Base-by-base conservation (phyloP, 1,140 invertebrate genomes). In the Batillaria attramentaria region DNA sequence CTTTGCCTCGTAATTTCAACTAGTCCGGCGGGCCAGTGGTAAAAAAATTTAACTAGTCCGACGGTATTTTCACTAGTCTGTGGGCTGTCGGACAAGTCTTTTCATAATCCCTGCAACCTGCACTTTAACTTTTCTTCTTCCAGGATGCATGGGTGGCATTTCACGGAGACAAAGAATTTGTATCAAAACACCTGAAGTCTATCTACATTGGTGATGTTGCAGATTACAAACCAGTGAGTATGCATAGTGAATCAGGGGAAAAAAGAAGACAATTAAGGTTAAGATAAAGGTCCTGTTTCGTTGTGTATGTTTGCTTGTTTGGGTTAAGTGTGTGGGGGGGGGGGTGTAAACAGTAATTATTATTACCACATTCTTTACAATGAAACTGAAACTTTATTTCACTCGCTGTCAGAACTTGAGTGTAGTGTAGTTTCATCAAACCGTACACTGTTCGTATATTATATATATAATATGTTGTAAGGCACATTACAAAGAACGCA, bases 71-170 rank as follows among this genome's bases (percentile, higher is more conserved):
- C n/a, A n/a, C n/a, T n/a, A n/a, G n/a, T n/a, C n/a, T n/a, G n/a
- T n/a, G n/a, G n/a, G n/a, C n/a, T n/a, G n/a, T n/a, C n/a, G n/a
- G n/a, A n/a, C n/a, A n/a, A n/a, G n/a, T n/a, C n/a, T n/a, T n/a
- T n/a, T n/a, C n/a, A n/a, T n/a, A n/a, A n/a, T n/a, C n/a, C n/a
- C n/a, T n/a, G n/a, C n/a, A n/a, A n/a, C n/a, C n/a, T n/a, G n/a
- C 33, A 28, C 72, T 42, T n/a, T n/a, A n/a, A n/a, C n/a, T 82
- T 72, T 76, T 78, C 74, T 83, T 75, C 73, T 83, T 83, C 35
- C 78, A 90, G 89, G 89, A 89, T 85, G 88, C 87, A 24, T 90
- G 87, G 87, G 82, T 81, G 50, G 87, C 88, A 4, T 87, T 90
- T 79, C 89, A 90, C 72, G 86, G 87, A 84, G 83, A 89, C 72